Evolutionary conservation across 2,888 invertebrate species (phyloP).

Genomic region (Phytoseiulus persimilis): DNA sequence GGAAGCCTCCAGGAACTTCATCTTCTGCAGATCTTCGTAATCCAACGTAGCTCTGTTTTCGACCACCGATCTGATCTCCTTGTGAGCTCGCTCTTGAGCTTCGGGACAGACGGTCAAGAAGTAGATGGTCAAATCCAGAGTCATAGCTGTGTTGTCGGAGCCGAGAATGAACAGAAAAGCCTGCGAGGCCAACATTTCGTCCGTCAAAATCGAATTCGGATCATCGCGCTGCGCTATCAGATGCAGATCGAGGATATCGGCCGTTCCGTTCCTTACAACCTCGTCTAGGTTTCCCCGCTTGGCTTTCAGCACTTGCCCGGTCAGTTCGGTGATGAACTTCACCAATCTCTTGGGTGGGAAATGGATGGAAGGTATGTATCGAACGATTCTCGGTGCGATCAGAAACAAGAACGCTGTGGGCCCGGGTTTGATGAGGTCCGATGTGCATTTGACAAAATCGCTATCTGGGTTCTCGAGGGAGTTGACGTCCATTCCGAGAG

Average conservation of each 20-base stretch:
- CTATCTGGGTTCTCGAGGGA: neutral
- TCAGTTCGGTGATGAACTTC: too few species aligned
- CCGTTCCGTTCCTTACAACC: neutral
- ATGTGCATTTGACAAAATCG: too few species aligned
- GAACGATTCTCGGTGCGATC: too few species aligned
- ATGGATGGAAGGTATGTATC: too few species aligned
- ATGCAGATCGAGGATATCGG: neutral
- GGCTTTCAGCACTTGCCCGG: too few species aligned
- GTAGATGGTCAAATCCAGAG: slow-evolving; percentile 53
- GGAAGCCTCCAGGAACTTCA: slow-evolving; percentile 51
- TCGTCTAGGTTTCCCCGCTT: neutral
- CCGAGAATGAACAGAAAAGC: slow-evolving; percentile 53
- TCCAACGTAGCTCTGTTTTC: slow-evolving; percentile 41
- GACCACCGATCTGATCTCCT: slow-evolving; percentile 49
- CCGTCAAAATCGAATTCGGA: slow-evolving; percentile 45
- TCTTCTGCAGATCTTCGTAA: slow-evolving; percentile 49
- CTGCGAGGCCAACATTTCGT: slow-evolving; percentile 50
- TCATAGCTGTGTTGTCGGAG: slow-evolving; percentile 55
- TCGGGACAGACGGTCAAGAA: slow-evolving; percentile 53
- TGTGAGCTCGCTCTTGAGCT: slow-evolving; percentile 51
- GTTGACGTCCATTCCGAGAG: neutral
- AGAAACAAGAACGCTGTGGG: too few species aligned
- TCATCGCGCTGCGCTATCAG: neutral
- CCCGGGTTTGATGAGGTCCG: too few species aligned
- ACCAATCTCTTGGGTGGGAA: too few species aligned